Percentiles rank a stretch among this genome's conserved stretches.
Evolutionary conservation across 53 echinoderm and acorn worm genomes (phyloP).

Genomic region (Arbacia lixula): DNA sequence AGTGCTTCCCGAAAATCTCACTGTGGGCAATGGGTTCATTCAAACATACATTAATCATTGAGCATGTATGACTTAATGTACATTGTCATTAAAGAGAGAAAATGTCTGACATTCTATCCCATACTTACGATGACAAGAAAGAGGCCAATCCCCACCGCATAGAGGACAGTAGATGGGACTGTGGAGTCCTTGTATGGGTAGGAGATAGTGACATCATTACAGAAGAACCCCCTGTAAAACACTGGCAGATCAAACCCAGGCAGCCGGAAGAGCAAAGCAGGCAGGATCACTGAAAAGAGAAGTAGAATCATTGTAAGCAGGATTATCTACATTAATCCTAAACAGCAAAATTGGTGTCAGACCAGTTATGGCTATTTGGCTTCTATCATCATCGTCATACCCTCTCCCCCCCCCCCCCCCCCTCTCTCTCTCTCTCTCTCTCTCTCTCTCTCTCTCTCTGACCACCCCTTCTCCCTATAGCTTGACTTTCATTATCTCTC

Average conservation of each 20-base stretch:
- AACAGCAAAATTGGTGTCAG: no score
- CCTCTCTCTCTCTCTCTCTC: neutral
- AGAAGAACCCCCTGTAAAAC: slow-evolving; percentile 86
- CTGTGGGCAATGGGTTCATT: no score
- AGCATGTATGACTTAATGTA: no score
- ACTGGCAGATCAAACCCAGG: slow-evolving; percentile 87
- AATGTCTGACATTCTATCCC: slow-evolving; percentile 6
- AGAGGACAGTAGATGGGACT: slow-evolving; percentile 77
- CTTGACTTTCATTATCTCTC: neutral
- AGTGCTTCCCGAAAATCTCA: no score
- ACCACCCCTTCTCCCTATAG: neutral
- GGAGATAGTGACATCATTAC: slow-evolving; percentile 81
- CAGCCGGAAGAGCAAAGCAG: slow-evolving; percentile 83
- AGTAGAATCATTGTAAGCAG: neutral
- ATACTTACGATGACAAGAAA: slow-evolving; percentile 79
- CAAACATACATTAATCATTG: no score
- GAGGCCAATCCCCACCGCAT: slow-evolving; percentile 82
- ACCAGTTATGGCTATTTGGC: no score
- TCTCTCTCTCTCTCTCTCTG: neutral
- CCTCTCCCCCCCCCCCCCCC: neutral
- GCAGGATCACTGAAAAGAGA: slow-evolving; percentile 72
- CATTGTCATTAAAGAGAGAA: no score
- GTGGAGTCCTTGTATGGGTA: slow-evolving; percentile 90
- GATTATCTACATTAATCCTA: neutral
- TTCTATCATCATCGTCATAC: no score